A percentile compares a stretch with the other conserved stretches of the same genome.
Evolutionary conservation across 2,113 vertebrate species (phyloP).

Genomic region (Gallinago media): DNA sequence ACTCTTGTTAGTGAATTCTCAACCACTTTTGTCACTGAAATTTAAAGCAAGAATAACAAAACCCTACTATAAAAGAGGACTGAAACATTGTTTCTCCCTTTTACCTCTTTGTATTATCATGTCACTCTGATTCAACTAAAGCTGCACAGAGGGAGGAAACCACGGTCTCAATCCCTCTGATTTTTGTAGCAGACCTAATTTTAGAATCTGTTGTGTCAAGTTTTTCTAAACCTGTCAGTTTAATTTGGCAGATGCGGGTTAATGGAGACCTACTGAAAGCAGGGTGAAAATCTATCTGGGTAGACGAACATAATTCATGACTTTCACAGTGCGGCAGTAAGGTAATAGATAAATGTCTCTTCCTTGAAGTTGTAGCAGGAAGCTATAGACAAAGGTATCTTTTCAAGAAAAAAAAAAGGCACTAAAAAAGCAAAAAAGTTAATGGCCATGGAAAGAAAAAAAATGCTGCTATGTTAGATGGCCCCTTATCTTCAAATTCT

Average conservation of each 20-base stretch:
- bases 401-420: not conserved
- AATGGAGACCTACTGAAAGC: constrained; percentile 64
- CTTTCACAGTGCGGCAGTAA: constrained; percentile 16
- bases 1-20: constrained; percentile 66
- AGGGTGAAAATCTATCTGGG: constrained; percentile 48
- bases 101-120: constrained; percentile 54
- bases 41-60: constrained; percentile 62
- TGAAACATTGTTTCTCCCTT: constrained; percentile 59
- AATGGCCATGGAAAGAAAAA: constrained; percentile 54
- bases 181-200: constrained; percentile 62
- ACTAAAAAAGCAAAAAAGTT: constrained; percentile 40
- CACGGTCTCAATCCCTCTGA: constrained; percentile 23
- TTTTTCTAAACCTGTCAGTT: constrained; percentile 69
- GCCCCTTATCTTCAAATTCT: constrained; percentile 60
- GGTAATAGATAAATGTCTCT: constrained; percentile 41
- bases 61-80: constrained; percentile 40
- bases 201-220: constrained; percentile 67
- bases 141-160: constrained; percentile 54
- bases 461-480: constrained; percentile 22
- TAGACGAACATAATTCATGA: constrained; percentile 32
- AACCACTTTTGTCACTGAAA: constrained; percentile 71
- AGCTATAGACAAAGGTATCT: constrained; percentile 41
- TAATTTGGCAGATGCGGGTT: constrained; percentile 65
- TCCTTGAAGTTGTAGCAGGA: constrained; percentile 47
- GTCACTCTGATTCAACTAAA: constrained; percentile 63